Evolutionary conservation across 2,113 vertebrate genomes (phyloP).

Genomic region (Dicerorhinus sumatrensis): DNA sequence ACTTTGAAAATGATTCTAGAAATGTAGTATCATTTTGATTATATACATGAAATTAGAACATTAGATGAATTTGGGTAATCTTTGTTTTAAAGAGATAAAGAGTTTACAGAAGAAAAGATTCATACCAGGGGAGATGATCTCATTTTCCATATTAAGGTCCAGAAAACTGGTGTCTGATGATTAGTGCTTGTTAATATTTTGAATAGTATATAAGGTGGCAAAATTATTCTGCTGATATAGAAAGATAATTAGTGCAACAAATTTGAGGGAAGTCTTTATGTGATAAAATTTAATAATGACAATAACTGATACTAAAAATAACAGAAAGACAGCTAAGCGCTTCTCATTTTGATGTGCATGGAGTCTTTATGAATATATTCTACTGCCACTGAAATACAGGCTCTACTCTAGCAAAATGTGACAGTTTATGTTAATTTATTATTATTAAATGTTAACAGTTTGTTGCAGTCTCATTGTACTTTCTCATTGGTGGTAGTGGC

Average conservation of each 20-base stretch:
- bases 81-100: not conserved
- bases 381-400: not conserved
- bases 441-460: no score
- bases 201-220: not conserved
- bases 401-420: not conserved
- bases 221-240: slow-evolving; percentile 55
- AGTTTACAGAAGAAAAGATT: not conserved
- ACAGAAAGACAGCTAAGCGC: slow-evolving; percentile 27
- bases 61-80: not conserved
- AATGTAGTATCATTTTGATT: not conserved
- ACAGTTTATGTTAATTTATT: not conserved
- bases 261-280: slow-evolving; percentile 10
- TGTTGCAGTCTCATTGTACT: not conserved
- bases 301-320: slow-evolving; percentile 9
- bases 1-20: not conserved
- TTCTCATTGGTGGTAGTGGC: not conserved
- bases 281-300: slow-evolving; percentile 63
- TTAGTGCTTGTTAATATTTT: slow-evolving; percentile 66
- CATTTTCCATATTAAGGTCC: not conserved
- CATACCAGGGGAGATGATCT: not conserved
- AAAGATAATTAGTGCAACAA: slow-evolving; percentile 66
- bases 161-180: not conserved
- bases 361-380: not conserved
- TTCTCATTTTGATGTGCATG: not conserved
- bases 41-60: not conserved